phyloP scores from a whole-genome alignment of 2,888 invertebrate genomes.

The Bugula neritina region DNA sequence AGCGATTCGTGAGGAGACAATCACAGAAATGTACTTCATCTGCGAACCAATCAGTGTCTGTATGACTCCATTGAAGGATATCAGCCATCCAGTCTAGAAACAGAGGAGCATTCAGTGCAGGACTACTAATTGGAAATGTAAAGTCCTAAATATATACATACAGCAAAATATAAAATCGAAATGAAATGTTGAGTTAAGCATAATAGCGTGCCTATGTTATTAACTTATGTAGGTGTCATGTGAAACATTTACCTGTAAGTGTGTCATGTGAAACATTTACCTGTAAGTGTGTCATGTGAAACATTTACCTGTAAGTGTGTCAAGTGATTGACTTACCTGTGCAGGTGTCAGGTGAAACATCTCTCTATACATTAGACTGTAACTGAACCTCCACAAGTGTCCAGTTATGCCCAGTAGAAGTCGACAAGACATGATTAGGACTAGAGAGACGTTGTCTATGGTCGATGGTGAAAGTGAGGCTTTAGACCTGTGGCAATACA shows the following conservation, averaged over 20 bases:
- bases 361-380: constrained; percentile 5
- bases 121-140: no score
- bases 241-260: no score
- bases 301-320: no score
- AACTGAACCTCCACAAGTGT: neutral
- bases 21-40: constrained; percentile 4
- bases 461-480: neutral
- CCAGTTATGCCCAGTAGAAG: neutral
- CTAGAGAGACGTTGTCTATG: neutral
- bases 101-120: no score
- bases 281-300: no score
- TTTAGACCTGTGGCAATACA: neutral
- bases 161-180: no score
- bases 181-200: no score
- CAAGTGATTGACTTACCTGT: neutral
- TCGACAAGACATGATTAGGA: neutral
- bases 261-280: no score
- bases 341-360: neutral
- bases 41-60: neutral
- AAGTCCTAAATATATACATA: no score
- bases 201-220: no score
- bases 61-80: constrained; percentile 16
- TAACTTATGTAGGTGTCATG: no score
- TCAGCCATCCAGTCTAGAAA: constrained; percentile 14
- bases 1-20: neutral